These are phyloP conservation scores for Caenorhabditis sp. DNA, from an alignment of 2,888 invertebrate species.

Conservation along the genomic window DNA sequence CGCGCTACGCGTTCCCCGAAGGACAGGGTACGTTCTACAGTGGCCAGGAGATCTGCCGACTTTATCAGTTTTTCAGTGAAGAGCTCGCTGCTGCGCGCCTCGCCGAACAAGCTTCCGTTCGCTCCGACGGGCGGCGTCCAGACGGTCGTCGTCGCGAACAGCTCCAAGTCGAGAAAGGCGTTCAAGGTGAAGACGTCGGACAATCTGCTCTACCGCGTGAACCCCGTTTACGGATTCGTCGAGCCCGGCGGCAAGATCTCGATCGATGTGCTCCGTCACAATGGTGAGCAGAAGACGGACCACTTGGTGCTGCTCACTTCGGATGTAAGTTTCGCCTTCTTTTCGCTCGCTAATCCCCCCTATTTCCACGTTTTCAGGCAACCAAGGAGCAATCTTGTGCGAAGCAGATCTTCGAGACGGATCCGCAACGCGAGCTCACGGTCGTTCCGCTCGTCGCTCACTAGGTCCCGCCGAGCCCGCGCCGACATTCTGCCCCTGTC, in stretches of 20 bases:
- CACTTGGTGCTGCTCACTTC: constrained; percentile 49
- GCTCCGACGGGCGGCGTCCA: constrained; percentile 53
- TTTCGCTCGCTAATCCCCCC: background rate
- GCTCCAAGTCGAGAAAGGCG: constrained; percentile 40
- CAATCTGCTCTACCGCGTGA: constrained; percentile 53
- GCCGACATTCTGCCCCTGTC: no score
- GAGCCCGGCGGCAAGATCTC: constrained; percentile 22
- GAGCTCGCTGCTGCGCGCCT: constrained; percentile 11
- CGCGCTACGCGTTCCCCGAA: constrained; percentile 31
- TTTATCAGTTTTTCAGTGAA: constrained; percentile 48
- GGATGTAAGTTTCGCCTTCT: no score
- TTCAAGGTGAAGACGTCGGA: constrained; percentile 60
- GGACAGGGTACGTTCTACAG: constrained; percentile 16
- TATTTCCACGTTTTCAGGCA: no score
- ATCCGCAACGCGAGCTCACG: constrained; percentile 35
- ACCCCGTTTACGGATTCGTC: constrained; percentile 52
- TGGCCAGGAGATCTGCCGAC: no score
- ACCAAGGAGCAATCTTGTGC: no score
- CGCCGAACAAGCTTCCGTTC: constrained; percentile 46
- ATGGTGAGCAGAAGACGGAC: constrained; percentile 48
- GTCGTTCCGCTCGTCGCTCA: constrained; percentile 47
- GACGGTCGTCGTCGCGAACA: constrained; percentile 38
- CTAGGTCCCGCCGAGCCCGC: no score
- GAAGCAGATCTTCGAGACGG: constrained; percentile 36
- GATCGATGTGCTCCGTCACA: constrained; percentile 54